Evolutionary conservation across 2,113 vertebrate species (phyloP), one percentile per base, ranked within the genome.

Genomic region (Bos indicus): DNA sequence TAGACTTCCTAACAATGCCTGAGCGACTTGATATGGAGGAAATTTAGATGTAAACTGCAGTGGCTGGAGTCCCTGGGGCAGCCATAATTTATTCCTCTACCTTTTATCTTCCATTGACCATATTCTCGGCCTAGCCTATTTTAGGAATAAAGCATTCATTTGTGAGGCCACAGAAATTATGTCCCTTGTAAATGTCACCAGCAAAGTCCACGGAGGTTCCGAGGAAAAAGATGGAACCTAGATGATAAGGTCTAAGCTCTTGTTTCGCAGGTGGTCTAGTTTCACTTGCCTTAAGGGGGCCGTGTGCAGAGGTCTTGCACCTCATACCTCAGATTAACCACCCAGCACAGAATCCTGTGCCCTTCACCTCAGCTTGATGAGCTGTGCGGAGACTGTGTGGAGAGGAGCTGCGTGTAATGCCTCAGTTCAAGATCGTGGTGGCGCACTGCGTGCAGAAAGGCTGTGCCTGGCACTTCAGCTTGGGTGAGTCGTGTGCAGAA

Each of bases 11-110:
- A 92, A 96, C 43, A 78, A 96, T 92, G 97, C 88, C 88, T 94
- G 88, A 95, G 91, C 81, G 95, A 92, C 82, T 96, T 96, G 97
- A 82, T 40, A 83, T 0, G 11, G 46, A 92, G 88, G 64, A 97
- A 85, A 94, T 95, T 88, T 89, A 90, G 91, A 46, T 94, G n/a
- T 43, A 90, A 95, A 93, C 25, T 83, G 84, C 92, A 59, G 87
- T 62, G 48, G 36, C 54, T 67, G 7, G 77, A 23, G 84, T 71
- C 60, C 74, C 43, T 11, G 51, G 54, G 78, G 82, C 64, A 54
- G 56, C 48, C 74, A n/a, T 54, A 87, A 82, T 95, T 74, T 92
- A 74, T 80, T 67, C n/a, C n/a, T 64, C 52, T 43, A 56, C 84
- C 25, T 46, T 89, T 43, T 57, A 57, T 88, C 85, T 96, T 93